Conservation (phyloP, 2,797 vertebrate species). For the Aphelocoma californica region DNA sequence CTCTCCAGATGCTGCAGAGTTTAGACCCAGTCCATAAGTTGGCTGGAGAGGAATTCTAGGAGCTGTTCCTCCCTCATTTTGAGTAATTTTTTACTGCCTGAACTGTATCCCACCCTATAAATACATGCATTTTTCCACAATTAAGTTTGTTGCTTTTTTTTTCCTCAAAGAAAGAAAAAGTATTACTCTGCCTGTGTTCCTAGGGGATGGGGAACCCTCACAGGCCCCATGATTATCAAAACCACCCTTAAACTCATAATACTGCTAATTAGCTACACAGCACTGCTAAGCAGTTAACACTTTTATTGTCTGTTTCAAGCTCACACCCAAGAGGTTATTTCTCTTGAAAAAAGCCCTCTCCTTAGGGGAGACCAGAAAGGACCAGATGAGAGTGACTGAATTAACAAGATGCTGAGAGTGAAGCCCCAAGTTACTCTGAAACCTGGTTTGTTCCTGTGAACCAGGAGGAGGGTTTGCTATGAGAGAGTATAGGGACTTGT, state of each 20-base stretch:
- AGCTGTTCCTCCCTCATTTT: not conserved
- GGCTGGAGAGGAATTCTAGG: not conserved
- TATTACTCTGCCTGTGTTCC: not conserved
- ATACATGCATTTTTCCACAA: not conserved
- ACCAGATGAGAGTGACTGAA: constrained; percentile 1
- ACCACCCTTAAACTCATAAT: constrained; percentile 10
- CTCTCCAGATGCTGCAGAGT: not conserved
- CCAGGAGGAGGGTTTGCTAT: not conserved
- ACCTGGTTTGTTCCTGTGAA: not conserved
- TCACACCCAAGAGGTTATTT: constrained; percentile 16
- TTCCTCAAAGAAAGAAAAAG: not conserved
- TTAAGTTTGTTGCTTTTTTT: not conserved
- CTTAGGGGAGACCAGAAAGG: not conserved
- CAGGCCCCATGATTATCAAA: not conserved
- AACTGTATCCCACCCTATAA: not conserved
- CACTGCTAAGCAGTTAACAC: constrained; percentile 18
- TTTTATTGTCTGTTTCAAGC: constrained; percentile 46
- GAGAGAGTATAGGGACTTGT: not conserved
- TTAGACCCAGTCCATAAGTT: not conserved
- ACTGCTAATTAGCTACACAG: constrained; percentile 41
- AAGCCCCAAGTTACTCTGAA: not conserved
- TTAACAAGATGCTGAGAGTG: constrained; percentile 1
- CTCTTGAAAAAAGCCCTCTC: not conserved
- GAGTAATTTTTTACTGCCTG: not conserved
- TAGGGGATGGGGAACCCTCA: not conserved